phyloP scores from a whole-genome alignment of 1,140 invertebrate species.

The Orius insidiosus region DNA sequence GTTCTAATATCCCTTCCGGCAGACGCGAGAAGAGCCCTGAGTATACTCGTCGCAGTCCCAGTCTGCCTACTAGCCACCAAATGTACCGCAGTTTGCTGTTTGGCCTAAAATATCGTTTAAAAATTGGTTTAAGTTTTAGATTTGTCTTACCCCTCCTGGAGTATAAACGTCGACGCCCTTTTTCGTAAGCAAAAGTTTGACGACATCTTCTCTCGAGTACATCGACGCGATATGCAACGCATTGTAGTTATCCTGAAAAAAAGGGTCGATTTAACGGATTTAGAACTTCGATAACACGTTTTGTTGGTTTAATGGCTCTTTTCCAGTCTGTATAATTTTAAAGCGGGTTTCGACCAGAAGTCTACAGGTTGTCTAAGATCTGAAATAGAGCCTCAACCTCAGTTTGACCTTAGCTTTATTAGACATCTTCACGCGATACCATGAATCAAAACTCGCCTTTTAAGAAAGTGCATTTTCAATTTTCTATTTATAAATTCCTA shows the following conservation, averaged over 20 bases:
- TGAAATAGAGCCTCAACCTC: too few relatives aligned
- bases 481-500: too few relatives aligned
- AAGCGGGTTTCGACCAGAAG: too few relatives aligned
- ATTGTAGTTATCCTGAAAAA: conserved; percentile 80
- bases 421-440: too few relatives aligned
- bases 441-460: too few relatives aligned
- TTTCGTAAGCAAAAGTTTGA: conserved; percentile 74
- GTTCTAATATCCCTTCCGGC: conserved; percentile 76
- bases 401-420: too few relatives aligned
- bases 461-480: too few relatives aligned
- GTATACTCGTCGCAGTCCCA: conserved; percentile 73
- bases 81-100: conserved; percentile 75
- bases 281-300: neutral
- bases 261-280: conserved; percentile 14
- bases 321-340: too few relatives aligned
- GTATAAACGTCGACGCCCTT: conserved; percentile 79
- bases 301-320: neutral
- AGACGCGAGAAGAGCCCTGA: conserved; percentile 62
- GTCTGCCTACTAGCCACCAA: conserved; percentile 76
- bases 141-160: conserved; percentile 69
- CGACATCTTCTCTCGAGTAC: conserved; percentile 86
- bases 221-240: conserved; percentile 82
- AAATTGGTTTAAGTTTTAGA: neutral
- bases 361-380: too few relatives aligned
- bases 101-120: conserved; percentile 28